These are phyloP conservation scores for Oryzias sinensis DNA, from an alignment of 2,797 vertebrate genomes.

Conservation along the genomic window DNA sequence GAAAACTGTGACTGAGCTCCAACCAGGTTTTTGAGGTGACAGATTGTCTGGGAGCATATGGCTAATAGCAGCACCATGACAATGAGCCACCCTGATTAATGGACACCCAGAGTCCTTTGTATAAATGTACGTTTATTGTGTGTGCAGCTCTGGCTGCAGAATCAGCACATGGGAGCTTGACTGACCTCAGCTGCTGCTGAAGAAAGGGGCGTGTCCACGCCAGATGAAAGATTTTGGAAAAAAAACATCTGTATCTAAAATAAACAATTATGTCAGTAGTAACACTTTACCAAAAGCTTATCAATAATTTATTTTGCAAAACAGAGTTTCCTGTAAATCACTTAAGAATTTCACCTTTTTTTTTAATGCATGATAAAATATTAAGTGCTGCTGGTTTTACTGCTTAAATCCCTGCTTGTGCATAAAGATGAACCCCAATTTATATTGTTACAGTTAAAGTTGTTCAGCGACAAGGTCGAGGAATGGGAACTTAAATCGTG, in stretches of 20 bases:
- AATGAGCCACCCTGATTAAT: conserved; percentile 98
- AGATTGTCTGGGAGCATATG: conserved; percentile 97
- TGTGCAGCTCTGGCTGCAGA: conserved; percentile 53
- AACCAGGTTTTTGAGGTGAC: conserved; percentile 56
- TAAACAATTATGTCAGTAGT: conserved; percentile 17
- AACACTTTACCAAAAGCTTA: conserved; percentile 32
- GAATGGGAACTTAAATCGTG: conserved; percentile 71
- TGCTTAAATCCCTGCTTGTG: conserved; percentile 54
- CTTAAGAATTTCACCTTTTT: conserved; percentile 46
- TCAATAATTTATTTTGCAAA: conserved; percentile 51
- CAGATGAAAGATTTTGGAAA: conserved; percentile 24
- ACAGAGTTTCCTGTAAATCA: conserved; percentile 51
- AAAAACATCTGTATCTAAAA: conserved; percentile 13
- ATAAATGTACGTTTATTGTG: conserved; percentile 18
- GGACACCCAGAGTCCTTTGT: conserved; percentile 68
- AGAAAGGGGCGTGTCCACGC: conserved; percentile 28
- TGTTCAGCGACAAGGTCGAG: conserved; percentile 67
- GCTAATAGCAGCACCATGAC: conserved; percentile 93
- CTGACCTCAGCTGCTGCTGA: conserved; percentile 56
- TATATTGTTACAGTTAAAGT: conserved; percentile 71
- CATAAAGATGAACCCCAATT: conserved; percentile 71
- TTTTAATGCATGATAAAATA: conserved; percentile 53
- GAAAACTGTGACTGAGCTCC: conserved; percentile 13
- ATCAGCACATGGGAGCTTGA: conserved; percentile 66
- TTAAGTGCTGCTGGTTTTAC: conserved; percentile 52